phyloP scores from a whole-genome alignment of 1,140 invertebrate species.

The Drosophila equinoxialis region DNA sequence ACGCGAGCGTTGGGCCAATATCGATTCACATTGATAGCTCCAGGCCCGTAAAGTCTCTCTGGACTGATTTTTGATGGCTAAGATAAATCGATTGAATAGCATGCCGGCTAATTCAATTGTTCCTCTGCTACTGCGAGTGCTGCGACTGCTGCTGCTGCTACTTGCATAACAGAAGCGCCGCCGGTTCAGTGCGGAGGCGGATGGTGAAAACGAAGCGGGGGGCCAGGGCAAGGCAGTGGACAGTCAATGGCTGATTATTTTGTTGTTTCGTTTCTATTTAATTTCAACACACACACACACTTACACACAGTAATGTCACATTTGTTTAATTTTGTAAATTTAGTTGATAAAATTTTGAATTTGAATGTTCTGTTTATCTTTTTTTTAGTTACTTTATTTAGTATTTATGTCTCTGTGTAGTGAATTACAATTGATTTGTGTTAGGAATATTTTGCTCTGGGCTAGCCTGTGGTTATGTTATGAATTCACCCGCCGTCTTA shows the following conservation, averaged over 20 bases:
- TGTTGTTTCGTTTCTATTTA: constrained; percentile 57
- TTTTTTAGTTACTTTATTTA: neutral
- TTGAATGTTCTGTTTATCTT: neutral
- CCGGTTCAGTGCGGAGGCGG: constrained; percentile 17
- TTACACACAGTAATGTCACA: constrained; percentile 48
- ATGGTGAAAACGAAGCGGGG: constrained; percentile 19
- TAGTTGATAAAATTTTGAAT: constrained; percentile 48
- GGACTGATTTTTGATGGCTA: constrained; percentile 83
- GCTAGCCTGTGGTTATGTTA: constrained; percentile 35
- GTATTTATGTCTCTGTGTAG: neutral
- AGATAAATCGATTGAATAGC: constrained; percentile 72
- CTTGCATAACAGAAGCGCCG: constrained; percentile 53
- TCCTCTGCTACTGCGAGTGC: constrained; percentile 28
- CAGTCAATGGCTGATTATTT: constrained; percentile 24
- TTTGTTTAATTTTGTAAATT: constrained; percentile 50
- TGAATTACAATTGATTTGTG: constrained; percentile 17
- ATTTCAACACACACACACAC: constrained; percentile 27
- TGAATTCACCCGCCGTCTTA: constrained; percentile 44
- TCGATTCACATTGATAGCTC: constrained; percentile 86
- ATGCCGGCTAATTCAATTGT: constrained; percentile 67
- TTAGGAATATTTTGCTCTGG: neutral
- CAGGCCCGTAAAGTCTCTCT: constrained; percentile 84
- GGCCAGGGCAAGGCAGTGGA: neutral
- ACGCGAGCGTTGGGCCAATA: constrained; percentile 86
- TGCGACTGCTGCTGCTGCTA: constrained; percentile 16